Percentiles rank a stretch among this genome's conserved stretches.
phyloP scores from a whole-genome alignment of 2,888 invertebrate species.

The Omphaloscelis lunosa region DNA sequence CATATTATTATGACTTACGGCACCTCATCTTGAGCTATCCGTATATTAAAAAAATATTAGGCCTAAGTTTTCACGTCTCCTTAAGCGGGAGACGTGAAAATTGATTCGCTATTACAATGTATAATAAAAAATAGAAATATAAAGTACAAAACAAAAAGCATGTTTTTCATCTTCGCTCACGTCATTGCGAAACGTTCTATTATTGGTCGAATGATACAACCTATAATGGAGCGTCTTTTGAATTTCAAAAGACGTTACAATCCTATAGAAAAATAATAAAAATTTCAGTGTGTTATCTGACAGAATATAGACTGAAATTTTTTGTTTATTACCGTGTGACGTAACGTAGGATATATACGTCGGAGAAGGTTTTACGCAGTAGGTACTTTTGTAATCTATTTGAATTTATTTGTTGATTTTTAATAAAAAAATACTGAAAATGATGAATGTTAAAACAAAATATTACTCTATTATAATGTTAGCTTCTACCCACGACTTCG shows the following conservation, averaged over 20 bases:
- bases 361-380: background rate
- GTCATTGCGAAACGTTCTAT: background rate
- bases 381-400: background rate
- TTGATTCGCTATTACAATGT: too few species aligned
- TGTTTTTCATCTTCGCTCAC: background rate
- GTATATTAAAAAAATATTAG: too few species aligned
- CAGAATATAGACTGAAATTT: background rate
- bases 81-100: too few species aligned
- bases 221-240: background rate
- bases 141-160: background rate
- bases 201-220: background rate
- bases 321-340: background rate
- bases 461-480: too few species aligned
- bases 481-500: too few species aligned
- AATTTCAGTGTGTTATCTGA: background rate
- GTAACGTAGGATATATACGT: too few species aligned
- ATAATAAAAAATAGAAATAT: too few species aligned
- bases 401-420: background rate
- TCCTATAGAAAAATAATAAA: background rate
- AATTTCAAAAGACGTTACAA: background rate
- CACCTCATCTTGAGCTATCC: too few species aligned
- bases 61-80: too few species aligned
- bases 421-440: background rate
- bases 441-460: background rate
- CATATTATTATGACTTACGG: too few species aligned